These are phyloP conservation scores for Pseudopipra pipra DNA, from an alignment of 2,113 vertebrate genomes.

Conservation along the genomic window DNA sequence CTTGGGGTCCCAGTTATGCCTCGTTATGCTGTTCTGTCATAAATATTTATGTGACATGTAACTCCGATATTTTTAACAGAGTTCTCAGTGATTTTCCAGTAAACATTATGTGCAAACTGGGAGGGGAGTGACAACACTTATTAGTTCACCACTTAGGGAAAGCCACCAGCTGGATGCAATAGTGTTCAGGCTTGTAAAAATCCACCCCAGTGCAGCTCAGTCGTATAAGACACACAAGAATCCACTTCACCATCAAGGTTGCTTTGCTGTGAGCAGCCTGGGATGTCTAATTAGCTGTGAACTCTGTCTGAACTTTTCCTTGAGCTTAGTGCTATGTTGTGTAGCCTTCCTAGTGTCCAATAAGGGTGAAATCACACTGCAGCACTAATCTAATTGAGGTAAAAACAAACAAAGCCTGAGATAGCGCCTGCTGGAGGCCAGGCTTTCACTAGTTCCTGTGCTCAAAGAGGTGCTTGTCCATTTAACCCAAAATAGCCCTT, in stretches of 20 bases:
- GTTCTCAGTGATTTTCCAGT: not conserved
- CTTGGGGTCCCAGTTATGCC: not conserved
- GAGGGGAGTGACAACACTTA: not conserved
- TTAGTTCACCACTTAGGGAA: not conserved
- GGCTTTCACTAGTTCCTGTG: not conserved
- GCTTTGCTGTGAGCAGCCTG: not conserved
- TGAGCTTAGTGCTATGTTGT: not conserved
- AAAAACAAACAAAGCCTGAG: constrained; percentile 20
- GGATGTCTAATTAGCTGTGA: constrained; percentile 20
- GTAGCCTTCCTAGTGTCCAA: not conserved
- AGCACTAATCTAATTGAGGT: constrained; percentile 21
- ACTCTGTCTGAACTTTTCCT: constrained; percentile 38
- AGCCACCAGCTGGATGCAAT: not conserved
- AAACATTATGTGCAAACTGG: not conserved
- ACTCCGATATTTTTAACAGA: not conserved
- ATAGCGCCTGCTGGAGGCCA: not conserved
- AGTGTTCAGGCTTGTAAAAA: not conserved
- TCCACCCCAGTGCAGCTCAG: fast-evolving
- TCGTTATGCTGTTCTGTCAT: not conserved
- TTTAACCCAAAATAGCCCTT: not conserved
- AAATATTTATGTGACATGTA: not conserved
- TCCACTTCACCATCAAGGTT: not conserved
- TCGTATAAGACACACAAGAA: fast-evolving
- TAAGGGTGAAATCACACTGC: not conserved
- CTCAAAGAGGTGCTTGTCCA: not conserved